Percentiles rank a stretch among this genome's conserved stretches.
Conservation (phyloP, 2,888 invertebrate species). For the Stenodema calcarata region DNA sequence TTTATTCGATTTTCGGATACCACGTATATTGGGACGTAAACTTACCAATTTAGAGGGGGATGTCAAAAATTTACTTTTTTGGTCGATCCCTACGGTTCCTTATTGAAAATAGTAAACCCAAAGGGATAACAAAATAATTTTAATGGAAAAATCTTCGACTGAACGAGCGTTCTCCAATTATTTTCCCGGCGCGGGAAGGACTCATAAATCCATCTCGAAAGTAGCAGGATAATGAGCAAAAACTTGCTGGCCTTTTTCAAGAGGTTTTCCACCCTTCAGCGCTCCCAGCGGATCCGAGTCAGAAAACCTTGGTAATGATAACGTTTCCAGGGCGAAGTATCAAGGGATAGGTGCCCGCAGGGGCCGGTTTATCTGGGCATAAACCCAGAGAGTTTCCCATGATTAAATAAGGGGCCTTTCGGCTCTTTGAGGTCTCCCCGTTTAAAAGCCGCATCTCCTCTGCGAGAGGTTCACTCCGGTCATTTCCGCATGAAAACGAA, state of each 20-base stretch:
- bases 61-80: too few species aligned
- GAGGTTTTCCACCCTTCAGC: background rate
- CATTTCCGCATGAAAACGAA: background rate
- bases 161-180: background rate
- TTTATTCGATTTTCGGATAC: too few species aligned
- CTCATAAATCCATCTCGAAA: constrained; percentile 1
- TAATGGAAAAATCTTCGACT: background rate
- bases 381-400: constrained; percentile 13
- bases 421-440: background rate
- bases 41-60: too few species aligned
- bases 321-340: background rate
- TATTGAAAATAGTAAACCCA: too few species aligned
- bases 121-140: too few species aligned
- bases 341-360: background rate
- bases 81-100: too few species aligned
- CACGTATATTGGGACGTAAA: too few species aligned
- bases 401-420: constrained; percentile 21
- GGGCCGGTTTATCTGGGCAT: constrained; percentile 11
- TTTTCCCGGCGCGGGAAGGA: background rate
- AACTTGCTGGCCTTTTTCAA: constrained; percentile 18
- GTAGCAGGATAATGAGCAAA: constrained; percentile 15
- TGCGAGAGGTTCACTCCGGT: background rate
- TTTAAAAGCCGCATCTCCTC: background rate
- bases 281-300: background rate
- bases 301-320: constrained; percentile 12